phyloP scores from a whole-genome alignment of 2,113 vertebrate species.

The Corythornis madagascariensis region DNA sequence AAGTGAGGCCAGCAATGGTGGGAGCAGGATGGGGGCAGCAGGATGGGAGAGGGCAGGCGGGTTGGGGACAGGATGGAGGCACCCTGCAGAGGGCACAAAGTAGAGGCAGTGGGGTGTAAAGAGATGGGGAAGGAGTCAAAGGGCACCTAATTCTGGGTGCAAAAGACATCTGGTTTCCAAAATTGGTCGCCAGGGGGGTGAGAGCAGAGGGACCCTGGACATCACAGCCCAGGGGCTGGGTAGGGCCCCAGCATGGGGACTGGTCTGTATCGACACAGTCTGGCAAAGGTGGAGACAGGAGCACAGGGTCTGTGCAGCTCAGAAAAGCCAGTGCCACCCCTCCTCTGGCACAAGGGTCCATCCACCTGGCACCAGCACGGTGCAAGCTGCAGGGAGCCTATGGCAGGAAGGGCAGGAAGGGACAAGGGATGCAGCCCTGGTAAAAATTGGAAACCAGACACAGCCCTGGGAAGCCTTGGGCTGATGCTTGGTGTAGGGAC shows the following conservation, averaged over 20 bases:
- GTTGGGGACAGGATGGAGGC: not conserved
- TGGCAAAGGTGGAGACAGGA: not conserved
- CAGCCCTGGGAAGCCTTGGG: not conserved
- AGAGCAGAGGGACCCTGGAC: not conserved
- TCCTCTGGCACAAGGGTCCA: not conserved
- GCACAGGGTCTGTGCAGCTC: not conserved
- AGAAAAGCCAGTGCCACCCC: not conserved
- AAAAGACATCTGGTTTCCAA: not conserved
- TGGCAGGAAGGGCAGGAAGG: not conserved
- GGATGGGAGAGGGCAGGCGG: not conserved
- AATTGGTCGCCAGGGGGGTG: not conserved
- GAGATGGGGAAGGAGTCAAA: not conserved
- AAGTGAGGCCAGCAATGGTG: not conserved
- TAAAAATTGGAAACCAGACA: not conserved
- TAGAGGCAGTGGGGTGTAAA: not conserved
- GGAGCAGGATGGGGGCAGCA: not conserved
- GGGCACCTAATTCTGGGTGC: not conserved
- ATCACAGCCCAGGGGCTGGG: not conserved
- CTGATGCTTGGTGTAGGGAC: conserved; percentile 34
- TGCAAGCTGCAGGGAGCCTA: not conserved
- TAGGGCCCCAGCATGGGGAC: not conserved
- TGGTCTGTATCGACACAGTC: accelerated
- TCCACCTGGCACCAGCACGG: not conserved
- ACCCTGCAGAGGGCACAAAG: not conserved
- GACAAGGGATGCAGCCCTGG: not conserved